phyloP scores from a whole-genome alignment of 2,113 vertebrate species.

The Porphyrio hochstetteri region DNA sequence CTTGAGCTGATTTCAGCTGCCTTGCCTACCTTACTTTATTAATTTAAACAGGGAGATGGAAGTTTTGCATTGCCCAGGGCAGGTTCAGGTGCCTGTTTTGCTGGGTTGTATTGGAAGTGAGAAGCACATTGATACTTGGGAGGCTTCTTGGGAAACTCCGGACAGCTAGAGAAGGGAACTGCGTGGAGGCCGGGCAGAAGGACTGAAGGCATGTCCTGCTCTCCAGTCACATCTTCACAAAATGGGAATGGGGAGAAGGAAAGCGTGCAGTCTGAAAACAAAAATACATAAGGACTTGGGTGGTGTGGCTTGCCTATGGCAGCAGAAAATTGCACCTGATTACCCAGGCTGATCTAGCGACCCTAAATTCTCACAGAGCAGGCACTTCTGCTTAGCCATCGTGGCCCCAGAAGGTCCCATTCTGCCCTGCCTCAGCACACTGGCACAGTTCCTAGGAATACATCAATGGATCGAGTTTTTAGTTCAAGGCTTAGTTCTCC shows the following conservation, averaged over 20 bases:
- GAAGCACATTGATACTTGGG: neutral
- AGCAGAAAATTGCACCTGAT: neutral
- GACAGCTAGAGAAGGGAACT: neutral
- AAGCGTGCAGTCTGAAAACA: neutral
- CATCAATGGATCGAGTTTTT: accelerated
- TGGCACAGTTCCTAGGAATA: accelerated
- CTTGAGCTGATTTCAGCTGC: neutral
- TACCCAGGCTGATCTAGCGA: neutral
- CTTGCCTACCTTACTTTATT: neutral
- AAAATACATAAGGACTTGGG: accelerated
- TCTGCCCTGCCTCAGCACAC: neutral
- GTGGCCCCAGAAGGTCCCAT: neutral
- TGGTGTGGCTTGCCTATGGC: accelerated
- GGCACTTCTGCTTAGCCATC: neutral
- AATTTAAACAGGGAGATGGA: neutral
- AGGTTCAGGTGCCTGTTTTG: neutral
- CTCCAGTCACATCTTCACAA: neutral
- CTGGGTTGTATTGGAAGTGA: neutral
- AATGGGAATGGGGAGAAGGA: neutral
- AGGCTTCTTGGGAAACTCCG: neutral
- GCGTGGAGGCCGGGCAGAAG: neutral
- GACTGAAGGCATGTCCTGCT: accelerated
- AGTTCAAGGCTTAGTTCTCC: neutral
- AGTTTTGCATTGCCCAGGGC: neutral
- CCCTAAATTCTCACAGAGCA: neutral